Conservation (phyloP, 1,140 invertebrate genomes). For the Sesamia nonagrioides region DNA sequence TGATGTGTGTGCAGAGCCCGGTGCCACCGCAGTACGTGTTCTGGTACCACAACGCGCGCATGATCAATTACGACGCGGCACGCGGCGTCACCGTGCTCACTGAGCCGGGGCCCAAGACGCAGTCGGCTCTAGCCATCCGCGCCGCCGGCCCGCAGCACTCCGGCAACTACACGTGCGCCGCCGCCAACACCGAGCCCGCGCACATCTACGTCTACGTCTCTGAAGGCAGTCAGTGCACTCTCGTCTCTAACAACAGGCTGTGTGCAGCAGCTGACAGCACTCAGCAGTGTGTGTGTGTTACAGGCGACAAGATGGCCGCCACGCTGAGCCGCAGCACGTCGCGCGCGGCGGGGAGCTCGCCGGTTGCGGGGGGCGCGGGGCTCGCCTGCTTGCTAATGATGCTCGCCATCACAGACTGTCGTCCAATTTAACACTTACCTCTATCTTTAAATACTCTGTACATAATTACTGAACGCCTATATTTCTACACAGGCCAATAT, state of each 20-base stretch:
- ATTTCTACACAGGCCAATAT: not conserved
- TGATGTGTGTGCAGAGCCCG: slow-evolving; percentile 90
- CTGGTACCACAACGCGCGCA: slow-evolving; percentile 96
- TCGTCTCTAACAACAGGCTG: not conserved
- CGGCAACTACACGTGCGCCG: slow-evolving; percentile 96
- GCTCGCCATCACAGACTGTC: not conserved
- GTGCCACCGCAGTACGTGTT: slow-evolving; percentile 96
- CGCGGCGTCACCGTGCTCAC: slow-evolving; percentile 94
- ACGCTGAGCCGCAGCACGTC: slow-evolving; percentile 67
- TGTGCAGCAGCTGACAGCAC: too few species aligned
- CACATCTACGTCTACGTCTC: slow-evolving; percentile 96
- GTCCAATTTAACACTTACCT: not conserved
- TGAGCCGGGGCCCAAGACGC: slow-evolving; percentile 93
- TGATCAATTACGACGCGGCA: slow-evolving; percentile 96
- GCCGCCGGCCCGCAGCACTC: slow-evolving; percentile 94
- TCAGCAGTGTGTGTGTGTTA: not conserved
- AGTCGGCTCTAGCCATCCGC: slow-evolving; percentile 93
- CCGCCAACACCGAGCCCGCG: slow-evolving; percentile 95
- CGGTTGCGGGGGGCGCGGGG: not conserved
- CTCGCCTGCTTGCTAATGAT: not conserved
- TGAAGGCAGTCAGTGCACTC: slow-evolving; percentile 90
- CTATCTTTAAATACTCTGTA: not conserved
- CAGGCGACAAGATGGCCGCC: slow-evolving; percentile 81
- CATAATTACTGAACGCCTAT: not conserved
- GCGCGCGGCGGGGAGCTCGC: slow-evolving; percentile 37